A percentile compares a stretch with the other conserved stretches of the same genome.
Evolutionary conservation across 2,888 invertebrate genomes (phyloP).

Genomic region (Stenurella melanura): DNA sequence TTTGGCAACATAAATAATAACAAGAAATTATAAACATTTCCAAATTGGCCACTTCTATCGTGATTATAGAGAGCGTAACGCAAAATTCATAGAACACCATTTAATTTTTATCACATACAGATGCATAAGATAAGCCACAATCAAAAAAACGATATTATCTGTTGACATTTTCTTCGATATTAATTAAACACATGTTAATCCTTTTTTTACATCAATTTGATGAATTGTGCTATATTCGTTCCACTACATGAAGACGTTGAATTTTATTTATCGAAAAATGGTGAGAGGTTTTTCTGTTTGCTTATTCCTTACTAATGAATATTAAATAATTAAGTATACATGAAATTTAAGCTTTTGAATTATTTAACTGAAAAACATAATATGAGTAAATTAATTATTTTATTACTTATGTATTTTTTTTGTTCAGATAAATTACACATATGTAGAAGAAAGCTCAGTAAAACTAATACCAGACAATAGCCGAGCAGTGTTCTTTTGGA

Average conservation of each 20-base stretch:
- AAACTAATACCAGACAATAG: conserved; percentile 9
- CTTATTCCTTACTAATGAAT: background rate
- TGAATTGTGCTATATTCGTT: conserved; percentile 5
- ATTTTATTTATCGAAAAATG: background rate
- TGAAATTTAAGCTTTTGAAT: no score
- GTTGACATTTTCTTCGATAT: conserved; percentile 26
- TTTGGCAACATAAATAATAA: no score
- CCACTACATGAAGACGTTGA: conserved; percentile 6
- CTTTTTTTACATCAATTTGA: conserved; percentile 29
- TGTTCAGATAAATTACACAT: conserved; percentile 18
- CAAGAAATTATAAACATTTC: no score
- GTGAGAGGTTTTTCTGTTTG: background rate
- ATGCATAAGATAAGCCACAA: conserved; percentile 28
- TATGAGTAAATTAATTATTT: background rate
- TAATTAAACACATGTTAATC: conserved; percentile 33
- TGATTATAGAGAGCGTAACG: no score
- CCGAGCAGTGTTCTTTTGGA: conserved; percentile 51
- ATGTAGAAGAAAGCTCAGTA: conserved; percentile 2
- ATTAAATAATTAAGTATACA: background rate
- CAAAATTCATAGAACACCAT: background rate
- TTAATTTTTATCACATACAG: conserved; percentile 13
- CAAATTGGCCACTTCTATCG: no score
- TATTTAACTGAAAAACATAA: background rate
- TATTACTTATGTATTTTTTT: no score
- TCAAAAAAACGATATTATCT: conserved; percentile 28